Evolutionary conservation across 1,140 invertebrate genomes (phyloP).

Genomic region (Leptestheria dahalacensis): DNA sequence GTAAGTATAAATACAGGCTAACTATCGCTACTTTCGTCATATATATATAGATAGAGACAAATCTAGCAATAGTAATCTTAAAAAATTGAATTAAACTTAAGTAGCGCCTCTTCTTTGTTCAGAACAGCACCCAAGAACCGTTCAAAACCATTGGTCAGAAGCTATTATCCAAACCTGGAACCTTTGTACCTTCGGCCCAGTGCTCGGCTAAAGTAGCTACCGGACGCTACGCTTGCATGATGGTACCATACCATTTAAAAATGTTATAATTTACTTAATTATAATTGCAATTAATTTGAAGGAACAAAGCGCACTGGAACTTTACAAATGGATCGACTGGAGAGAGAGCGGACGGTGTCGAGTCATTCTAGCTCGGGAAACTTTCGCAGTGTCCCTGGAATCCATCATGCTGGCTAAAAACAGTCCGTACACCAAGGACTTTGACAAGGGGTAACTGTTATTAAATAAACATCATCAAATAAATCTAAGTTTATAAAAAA

Average conservation of each 20-base stretch:
- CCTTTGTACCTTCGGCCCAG: background rate
- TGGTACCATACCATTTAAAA: background rate
- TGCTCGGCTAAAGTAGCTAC: background rate
- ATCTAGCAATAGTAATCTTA: no score
- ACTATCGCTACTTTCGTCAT: background rate
- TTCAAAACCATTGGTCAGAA: background rate
- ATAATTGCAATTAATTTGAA: background rate
- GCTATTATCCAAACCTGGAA: background rate
- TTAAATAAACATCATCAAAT: no score
- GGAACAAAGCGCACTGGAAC: background rate
- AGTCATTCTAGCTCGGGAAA: background rate
- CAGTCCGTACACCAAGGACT: background rate
- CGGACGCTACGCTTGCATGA: background rate
- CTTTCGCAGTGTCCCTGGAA: background rate
- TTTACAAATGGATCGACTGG: background rate
- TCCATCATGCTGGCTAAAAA: background rate
- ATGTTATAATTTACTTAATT: background rate
- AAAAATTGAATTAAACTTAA: no score
- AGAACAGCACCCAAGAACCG: background rate
- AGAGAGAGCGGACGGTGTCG: background rate
- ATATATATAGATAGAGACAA: no score
- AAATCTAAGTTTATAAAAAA: no score
- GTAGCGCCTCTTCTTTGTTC: no score
- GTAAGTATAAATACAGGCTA: background rate
- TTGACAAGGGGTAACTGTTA: background rate